Percentiles rank a stretch among this genome's conserved stretches.
Conservation (phyloP, 2,888 invertebrate genomes). For the Lepas anatifera region DNA sequence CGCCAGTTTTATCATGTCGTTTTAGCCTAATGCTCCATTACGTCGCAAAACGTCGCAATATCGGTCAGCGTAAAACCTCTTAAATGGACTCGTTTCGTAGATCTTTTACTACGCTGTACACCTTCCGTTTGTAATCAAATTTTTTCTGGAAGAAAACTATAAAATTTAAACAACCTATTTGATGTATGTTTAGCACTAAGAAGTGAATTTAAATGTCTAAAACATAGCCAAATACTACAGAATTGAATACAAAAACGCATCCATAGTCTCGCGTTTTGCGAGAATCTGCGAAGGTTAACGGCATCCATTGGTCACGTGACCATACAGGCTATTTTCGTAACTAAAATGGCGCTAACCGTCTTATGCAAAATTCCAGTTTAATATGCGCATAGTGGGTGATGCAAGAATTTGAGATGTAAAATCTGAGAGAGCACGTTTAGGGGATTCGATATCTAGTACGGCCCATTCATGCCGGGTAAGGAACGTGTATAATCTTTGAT, state of each 20-base stretch:
- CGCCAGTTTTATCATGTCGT: no score
- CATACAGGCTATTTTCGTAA: conserved; percentile 12
- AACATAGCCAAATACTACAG: no score
- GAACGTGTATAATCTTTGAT: not conserved
- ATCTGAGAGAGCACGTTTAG: not conserved
- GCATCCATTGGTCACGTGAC: conserved; percentile 8
- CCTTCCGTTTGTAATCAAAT: no score
- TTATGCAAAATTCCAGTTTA: conserved; percentile 6
- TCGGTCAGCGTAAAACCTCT: no score
- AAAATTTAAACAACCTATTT: no score
- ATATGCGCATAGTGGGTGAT: not conserved
- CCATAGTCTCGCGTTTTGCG: not conserved
- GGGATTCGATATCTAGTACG: not conserved
- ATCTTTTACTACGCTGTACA: no score
- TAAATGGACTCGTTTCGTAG: no score
- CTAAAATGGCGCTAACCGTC: conserved; percentile 14
- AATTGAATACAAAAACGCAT: no score
- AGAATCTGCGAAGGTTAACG: conserved; percentile 6
- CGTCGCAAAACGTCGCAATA: no score
- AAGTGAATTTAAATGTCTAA: not conserved
- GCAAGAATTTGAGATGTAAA: not conserved
- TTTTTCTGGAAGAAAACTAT: no score
- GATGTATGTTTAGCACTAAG: not conserved
- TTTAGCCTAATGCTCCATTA: no score
- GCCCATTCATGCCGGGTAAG: not conserved